Percentiles rank a stretch among this genome's conserved stretches.
phyloP scores from a whole-genome alignment of 2,797 vertebrate genomes.

The Notolabrus celidotus region DNA sequence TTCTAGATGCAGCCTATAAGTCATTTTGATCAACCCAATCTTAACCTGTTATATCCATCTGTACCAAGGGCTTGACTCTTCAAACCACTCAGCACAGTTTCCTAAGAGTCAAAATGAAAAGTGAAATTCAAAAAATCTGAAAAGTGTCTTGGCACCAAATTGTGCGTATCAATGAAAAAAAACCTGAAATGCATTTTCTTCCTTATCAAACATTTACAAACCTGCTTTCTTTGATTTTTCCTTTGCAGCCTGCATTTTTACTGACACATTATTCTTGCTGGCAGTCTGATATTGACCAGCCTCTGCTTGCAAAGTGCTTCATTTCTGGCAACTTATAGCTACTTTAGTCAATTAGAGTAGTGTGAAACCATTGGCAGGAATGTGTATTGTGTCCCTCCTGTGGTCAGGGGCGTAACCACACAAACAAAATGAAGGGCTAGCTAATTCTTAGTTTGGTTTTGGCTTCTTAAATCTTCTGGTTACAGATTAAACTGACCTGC shows the following conservation, averaged over 20 bases:
- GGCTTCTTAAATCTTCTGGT: too few relatives aligned
- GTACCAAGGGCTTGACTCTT: too few relatives aligned
- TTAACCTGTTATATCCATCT: too few relatives aligned
- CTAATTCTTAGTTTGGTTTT: too few relatives aligned
- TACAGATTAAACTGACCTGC: constrained; percentile 1
- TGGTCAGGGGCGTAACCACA: not conserved
- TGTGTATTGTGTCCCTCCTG: not conserved
- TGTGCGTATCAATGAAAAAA: not conserved
- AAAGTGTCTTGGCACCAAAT: not conserved
- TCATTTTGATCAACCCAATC: not conserved
- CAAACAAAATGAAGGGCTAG: not conserved
- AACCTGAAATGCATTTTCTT: not conserved
- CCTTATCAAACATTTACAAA: not conserved
- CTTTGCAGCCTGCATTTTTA: not conserved
- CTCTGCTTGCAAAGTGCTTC: not conserved
- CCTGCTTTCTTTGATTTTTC: not conserved
- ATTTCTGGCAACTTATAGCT: not conserved
- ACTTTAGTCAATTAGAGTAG: not conserved
- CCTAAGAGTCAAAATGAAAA: too few relatives aligned
- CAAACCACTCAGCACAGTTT: too few relatives aligned
- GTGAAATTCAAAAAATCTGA: not conserved
- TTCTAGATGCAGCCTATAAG: not conserved
- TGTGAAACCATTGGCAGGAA: not conserved
- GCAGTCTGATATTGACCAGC: not conserved
- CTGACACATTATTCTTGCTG: not conserved